Base-by-base conservation (phyloP, 2,888 invertebrate genomes). In the Meta bourneti region DNA sequence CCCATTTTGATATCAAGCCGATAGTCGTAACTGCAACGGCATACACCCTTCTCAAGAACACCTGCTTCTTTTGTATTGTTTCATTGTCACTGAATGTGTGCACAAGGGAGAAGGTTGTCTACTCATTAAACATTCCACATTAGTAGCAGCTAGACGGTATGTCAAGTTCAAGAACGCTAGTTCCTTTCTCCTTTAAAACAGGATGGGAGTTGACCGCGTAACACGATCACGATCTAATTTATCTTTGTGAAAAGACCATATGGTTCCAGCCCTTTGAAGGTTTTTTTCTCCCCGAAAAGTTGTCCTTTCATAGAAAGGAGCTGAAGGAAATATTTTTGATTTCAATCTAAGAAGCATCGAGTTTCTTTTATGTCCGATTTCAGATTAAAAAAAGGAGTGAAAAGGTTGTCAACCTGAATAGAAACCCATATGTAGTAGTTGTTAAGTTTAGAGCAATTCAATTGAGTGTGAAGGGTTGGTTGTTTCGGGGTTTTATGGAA, bases 101-200 rank as follows among this genome's bases (percentile, higher is more conserved):
- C 13, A 48, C 83, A 78, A 16, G 20, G 80, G 34, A 7, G 48
- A 81, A 88, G 52, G 61, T n/a, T 85, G 75, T 69, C 69, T 19
- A 34, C 80, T 89, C 89, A 89, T 89, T 89, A 82, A 11, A 49
- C n/a, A 89, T 89, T 89, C 88, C 89, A 20, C 69, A 72, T 85
- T 69, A 85, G 79, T 81, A 69, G 61, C 70, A 49, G 48, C 20
- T 71, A 80, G 74, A 49, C 74, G 54, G 54, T 19, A 71, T 88
- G 88, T 80, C 85, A 90, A 90, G 90, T 90, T 90, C 84, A 90
- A 90, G 90, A 90, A 49, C 90, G 72, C 74, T 7, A 54, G 77
- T 79, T 87, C 70, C 78, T 71, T 87, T 79, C 78, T 70, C 19
- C 11, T 20, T 72, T 70, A 87, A 88, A 79, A 85, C 34, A 88